phyloP scores from a whole-genome alignment of 2,797 vertebrate genomes.

The Phrynocephalus guinanensis region DNA sequence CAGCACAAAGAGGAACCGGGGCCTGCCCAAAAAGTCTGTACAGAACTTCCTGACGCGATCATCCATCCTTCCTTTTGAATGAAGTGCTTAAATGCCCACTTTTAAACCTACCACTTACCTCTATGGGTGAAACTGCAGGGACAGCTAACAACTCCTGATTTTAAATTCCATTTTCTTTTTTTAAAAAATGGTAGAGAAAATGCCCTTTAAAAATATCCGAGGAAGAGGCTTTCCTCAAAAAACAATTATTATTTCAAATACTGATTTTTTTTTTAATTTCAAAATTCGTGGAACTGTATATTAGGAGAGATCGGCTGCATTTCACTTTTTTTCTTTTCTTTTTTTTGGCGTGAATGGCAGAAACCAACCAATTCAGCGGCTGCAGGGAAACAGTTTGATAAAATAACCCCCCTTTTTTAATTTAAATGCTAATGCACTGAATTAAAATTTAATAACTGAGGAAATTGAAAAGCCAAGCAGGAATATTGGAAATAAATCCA shows the following conservation, averaged over 20 bases:
- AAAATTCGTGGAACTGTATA: conserved; percentile 83
- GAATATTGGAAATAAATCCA: conserved; percentile 99
- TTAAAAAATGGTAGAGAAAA: not conserved
- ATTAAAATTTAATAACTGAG: conserved; percentile 99
- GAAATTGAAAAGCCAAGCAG: conserved; percentile 99
- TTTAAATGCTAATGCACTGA: conserved; percentile 99
- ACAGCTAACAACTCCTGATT: not conserved
- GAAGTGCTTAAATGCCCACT: not conserved
- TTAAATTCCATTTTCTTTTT: not conserved
- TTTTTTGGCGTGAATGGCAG: conserved; percentile 76
- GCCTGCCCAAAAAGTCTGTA: too few relatives aligned
- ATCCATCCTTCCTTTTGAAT: rapidly evolving
- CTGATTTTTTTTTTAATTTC: conserved; percentile 77
- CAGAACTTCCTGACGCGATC: too few relatives aligned
- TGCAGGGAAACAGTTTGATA: conserved; percentile 87
- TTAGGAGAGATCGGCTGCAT: conserved; percentile 81
- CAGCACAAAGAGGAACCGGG: too few relatives aligned
- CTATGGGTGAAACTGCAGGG: not conserved
- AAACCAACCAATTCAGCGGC: conserved; percentile 81
- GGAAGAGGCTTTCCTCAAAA: conserved; percentile 73
- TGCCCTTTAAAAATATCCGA: conserved; percentile 25
- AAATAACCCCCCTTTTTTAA: conserved; percentile 97
- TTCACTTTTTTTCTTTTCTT: conserved; percentile 30
- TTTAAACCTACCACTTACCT: not conserved
- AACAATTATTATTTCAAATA: conserved; percentile 82